phyloP scores from a whole-genome alignment of 2,797 vertebrate species.

The Lepidocolaptes lacrymiger region DNA sequence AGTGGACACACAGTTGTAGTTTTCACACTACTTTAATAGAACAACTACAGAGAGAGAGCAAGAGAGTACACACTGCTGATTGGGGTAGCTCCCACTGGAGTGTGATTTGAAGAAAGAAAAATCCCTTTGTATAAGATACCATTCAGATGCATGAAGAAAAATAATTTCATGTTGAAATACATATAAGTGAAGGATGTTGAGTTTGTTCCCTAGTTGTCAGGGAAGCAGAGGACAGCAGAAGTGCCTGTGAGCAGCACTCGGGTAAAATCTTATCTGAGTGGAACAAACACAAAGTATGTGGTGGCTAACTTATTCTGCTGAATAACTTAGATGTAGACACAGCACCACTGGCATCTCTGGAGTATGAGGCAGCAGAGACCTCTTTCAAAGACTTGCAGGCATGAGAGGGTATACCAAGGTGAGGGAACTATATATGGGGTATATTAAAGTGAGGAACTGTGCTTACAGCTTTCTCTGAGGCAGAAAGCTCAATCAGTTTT shows the following conservation, averaged over 20 bases:
- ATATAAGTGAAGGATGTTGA: neutral
- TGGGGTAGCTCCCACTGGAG: neutral
- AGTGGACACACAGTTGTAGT: conserved; percentile 44
- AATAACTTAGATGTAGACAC: neutral
- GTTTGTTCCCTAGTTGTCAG: neutral
- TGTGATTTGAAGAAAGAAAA: conserved; percentile 1
- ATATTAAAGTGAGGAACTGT: neutral
- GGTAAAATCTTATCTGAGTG: neutral
- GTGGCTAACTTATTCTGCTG: neutral
- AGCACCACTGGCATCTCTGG: neutral
- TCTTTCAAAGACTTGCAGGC: neutral
- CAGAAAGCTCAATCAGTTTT: neutral
- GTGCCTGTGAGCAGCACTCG: neutral
- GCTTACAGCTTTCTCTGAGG: neutral
- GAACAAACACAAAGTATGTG: neutral
- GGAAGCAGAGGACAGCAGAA: neutral
- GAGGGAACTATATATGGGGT: neutral
- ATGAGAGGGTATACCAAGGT: neutral
- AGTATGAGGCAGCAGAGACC: neutral
- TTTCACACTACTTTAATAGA: conserved; percentile 41
- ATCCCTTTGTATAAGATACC: neutral
- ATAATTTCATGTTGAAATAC: neutral
- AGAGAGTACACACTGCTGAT: neutral
- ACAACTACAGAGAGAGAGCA: neutral
- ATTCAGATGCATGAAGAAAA: neutral